A percentile compares a stretch with the other conserved stretches of the same genome.
Conservation (phyloP, 2,888 invertebrate species). For the Rhamphomyia laevipes region DNA sequence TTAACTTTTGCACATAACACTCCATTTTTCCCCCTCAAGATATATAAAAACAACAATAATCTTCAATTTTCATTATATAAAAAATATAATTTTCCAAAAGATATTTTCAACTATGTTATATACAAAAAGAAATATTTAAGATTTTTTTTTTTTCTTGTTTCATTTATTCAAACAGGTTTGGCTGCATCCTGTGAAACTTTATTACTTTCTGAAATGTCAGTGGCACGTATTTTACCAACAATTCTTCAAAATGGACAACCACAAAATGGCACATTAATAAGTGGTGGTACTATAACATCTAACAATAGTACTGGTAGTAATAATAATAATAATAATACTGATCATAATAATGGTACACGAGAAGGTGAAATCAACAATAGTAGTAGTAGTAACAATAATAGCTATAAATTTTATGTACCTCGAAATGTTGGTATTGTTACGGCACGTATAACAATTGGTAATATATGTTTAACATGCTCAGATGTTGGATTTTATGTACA, state of each 20-base stretch:
- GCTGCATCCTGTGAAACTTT: conserved; percentile 53
- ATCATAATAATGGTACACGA: background rate
- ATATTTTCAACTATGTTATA: too few species aligned
- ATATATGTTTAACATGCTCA: conserved; percentile 38
- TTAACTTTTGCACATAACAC: too few species aligned
- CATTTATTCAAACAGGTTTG: conserved; percentile 46
- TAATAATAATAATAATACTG: background rate
- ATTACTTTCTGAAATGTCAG: conserved; percentile 50
- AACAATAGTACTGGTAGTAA: conserved; percentile 9
- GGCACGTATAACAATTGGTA: conserved; percentile 28
- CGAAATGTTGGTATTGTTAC: conserved; percentile 28
- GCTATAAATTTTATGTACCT: conserved; percentile 44
- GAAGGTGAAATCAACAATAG: background rate
- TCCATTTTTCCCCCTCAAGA: too few species aligned
- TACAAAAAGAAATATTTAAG: too few species aligned
- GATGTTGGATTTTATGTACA: conserved; percentile 40
- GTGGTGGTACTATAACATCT: conserved; percentile 21
- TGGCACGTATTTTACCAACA: conserved; percentile 38
- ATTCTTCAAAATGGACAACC: conserved; percentile 31
- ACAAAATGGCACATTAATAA: conserved; percentile 27
- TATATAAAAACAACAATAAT: too few species aligned
- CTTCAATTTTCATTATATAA: too few species aligned
- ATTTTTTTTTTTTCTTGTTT: background rate
- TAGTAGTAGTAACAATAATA: conserved; percentile 1
- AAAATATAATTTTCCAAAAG: too few species aligned